Evolutionary conservation across 2,113 vertebrate genomes (phyloP), one percentile per base, ranked within the genome.

Genomic region (Peucedramus taeniatus): DNA sequence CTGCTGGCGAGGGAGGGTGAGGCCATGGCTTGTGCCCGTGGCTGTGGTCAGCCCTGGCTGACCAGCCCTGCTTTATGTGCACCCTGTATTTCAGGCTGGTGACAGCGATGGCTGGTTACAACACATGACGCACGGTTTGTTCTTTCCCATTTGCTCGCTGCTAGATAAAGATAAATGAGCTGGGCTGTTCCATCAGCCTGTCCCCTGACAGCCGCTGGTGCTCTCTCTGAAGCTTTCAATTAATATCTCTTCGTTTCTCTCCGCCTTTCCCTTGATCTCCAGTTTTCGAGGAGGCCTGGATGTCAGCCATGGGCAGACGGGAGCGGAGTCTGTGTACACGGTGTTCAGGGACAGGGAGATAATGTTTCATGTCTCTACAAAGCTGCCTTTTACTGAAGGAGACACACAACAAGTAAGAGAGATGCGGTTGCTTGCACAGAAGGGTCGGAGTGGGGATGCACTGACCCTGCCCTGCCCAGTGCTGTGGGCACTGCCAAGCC

Each of bases 361-460:
- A 94, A 99, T 99, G 99, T 99, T 99, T 97, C 99, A 99, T 1
- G 98, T 99, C 82, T 99, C 99, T 70, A 99, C 99, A 63, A 99
- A 99, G 88, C 98, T 99, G 95, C 99, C 99, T 5, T 99, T 98
- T 87, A 99, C 98, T 0, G 99, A 99, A 86, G 99, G 99, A 61
- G 99, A 99, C 27, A 59, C 98, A 0, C 99, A 99, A 63, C 99
- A 99, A 98, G 99, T 99, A 97, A 89, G 91, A 44, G 45, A 49
- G 51, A 23, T 5, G 89, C 33, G 72, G 40, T 45, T 42, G 56
- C 64, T 15, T 10, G n/a, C 11, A 2, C 22, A 8, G 69, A 5
- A 2, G 57, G 5, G 11, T 8, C 44, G 6, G 74, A 40, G 37
- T 11, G 1, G 44, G 42, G 39, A 1, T 40, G 44, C 3, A 1